phyloP scores from a whole-genome alignment of 2,888 invertebrate species.

The Caenorhabditis sp. region DNA sequence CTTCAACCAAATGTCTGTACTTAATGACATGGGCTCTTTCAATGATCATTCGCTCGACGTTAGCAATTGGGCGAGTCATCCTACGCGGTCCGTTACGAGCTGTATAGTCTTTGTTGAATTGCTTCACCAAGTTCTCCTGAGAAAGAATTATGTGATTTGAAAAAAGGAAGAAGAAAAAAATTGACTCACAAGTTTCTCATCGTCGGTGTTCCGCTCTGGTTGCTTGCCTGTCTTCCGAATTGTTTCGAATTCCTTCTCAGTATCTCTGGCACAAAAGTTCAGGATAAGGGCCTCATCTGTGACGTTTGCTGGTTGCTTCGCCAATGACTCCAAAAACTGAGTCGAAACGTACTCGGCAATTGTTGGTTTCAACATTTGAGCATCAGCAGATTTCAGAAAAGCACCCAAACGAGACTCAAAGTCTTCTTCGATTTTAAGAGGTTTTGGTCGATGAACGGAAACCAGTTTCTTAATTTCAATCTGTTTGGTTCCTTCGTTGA shows the following conservation, averaged over 20 bases:
- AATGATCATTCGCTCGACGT: conserved; percentile 20
- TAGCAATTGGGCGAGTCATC: not conserved
- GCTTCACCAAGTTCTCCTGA: conserved; percentile 34
- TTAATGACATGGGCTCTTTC: conserved; percentile 7
- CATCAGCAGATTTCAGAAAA: conserved; percentile 1
- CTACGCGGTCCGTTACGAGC: not conserved
- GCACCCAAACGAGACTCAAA: not conserved
- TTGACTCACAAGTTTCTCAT: conserved; percentile 18
- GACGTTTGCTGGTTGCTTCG: not conserved
- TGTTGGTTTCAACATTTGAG: not conserved
- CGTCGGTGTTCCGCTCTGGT: not conserved
- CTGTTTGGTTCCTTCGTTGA: not conserved
- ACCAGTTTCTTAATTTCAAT: conserved; percentile 6
- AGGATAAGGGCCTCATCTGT: conserved; percentile 18
- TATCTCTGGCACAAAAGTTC: conserved; percentile 17
- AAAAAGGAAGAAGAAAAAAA: not conserved
- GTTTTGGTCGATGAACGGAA: not conserved
- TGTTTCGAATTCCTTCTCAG: not conserved
- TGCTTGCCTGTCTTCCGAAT: conserved; percentile 8
- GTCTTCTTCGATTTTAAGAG: not conserved
- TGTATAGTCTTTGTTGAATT: conserved; percentile 19
- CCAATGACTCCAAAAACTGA: conserved; percentile 12
- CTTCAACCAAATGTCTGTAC: conserved; percentile 16
- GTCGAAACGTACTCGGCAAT: conserved; percentile 10
- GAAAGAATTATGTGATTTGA: not conserved